phyloP scores from a whole-genome alignment of 2,888 invertebrate species.

The Tachina lurida region DNA sequence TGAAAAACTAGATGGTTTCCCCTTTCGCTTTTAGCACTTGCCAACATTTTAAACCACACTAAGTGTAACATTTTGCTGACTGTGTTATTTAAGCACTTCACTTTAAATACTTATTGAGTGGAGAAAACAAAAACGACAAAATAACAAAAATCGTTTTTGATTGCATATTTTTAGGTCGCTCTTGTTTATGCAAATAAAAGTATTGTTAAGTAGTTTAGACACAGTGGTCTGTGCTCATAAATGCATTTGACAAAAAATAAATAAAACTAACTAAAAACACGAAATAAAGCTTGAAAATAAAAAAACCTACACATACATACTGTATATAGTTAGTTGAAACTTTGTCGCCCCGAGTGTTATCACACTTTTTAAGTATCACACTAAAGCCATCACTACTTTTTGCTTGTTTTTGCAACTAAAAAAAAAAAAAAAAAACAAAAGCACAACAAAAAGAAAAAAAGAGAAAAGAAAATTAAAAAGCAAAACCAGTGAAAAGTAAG shows the following conservation, averaged over 20 bases:
- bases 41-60: slow-evolving; percentile 1
- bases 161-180: slow-evolving; percentile 69
- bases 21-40: not conserved
- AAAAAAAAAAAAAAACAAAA: slow-evolving; percentile 9
- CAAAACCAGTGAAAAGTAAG: not conserved
- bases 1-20: not conserved
- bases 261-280: slow-evolving; percentile 25
- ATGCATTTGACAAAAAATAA: not conserved
- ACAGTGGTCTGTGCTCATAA: slow-evolving; percentile 44
- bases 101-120: slow-evolving; percentile 23
- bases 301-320: not conserved
- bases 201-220: slow-evolving; percentile 57
- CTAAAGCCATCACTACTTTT: slow-evolving; percentile 34
- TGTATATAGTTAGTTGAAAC: slow-evolving; percentile 48
- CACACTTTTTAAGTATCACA: slow-evolving; percentile 61
- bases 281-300: slow-evolving; percentile 26
- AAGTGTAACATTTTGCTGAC: slow-evolving; percentile 13
- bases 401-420: not conserved
- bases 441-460: not conserved
- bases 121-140: not conserved
- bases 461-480: not conserved
- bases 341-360: slow-evolving; percentile 60
- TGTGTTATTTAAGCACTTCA: slow-evolving; percentile 33
- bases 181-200: slow-evolving; percentile 68
- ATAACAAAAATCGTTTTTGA: slow-evolving; percentile 56